Evolutionary conservation across 2,888 invertebrate genomes (phyloP).

Genomic region (Standfussiana lucernea): DNA sequence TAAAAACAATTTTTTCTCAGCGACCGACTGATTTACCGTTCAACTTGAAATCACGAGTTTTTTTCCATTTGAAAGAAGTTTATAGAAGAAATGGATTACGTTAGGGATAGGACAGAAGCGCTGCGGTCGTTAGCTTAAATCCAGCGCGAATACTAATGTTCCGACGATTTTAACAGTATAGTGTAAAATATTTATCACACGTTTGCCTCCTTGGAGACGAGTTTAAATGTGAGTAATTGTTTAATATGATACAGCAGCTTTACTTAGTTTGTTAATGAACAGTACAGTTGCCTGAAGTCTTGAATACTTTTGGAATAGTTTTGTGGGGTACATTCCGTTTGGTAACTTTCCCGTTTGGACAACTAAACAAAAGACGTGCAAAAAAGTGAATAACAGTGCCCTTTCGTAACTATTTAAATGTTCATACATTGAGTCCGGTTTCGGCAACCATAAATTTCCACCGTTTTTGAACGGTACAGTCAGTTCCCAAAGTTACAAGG

Average conservation of each 20-base stretch:
- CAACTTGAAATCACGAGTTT: conserved; percentile 52
- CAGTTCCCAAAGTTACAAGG: no score
- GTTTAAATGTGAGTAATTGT: background rate
- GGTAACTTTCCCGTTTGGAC: no score
- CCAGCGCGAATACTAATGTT: conserved; percentile 46
- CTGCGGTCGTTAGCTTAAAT: conserved; percentile 55
- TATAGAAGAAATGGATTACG: conserved; percentile 57
- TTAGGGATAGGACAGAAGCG: conserved; percentile 36
- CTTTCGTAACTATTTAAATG: no score
- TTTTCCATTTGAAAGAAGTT: conserved; percentile 42
- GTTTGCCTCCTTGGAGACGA: background rate
- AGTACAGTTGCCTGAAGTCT: no score
- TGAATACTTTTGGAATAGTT: background rate
- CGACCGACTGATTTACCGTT: conserved; percentile 58
- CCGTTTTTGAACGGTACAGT: no score
- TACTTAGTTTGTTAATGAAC: no score
- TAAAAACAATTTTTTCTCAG: conserved; percentile 62
- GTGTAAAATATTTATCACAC: background rate
- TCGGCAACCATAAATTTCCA: no score
- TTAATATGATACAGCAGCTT: background rate
- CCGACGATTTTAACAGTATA: conserved; percentile 22
- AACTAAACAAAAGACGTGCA: no score
- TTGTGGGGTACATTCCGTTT: no score
- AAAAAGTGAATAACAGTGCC: no score
- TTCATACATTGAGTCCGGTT: no score